Evolutionary conservation across 1,140 invertebrate species (phyloP).

Genomic region (Neodiprion virginianus): DNA sequence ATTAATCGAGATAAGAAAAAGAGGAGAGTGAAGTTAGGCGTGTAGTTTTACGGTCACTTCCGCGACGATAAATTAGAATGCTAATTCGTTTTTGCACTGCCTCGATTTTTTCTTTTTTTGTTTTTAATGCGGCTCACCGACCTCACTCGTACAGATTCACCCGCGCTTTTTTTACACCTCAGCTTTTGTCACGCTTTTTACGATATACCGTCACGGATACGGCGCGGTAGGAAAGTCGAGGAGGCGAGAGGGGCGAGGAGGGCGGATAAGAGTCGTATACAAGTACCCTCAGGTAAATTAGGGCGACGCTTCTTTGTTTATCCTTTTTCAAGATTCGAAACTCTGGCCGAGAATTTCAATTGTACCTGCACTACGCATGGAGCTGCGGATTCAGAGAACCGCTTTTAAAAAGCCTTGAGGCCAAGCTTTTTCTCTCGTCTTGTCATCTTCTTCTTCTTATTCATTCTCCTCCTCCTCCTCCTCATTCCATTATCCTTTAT

Average conservation of each 20-base stretch:
- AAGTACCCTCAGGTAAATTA: slow-evolving; percentile 3
- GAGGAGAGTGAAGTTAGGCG: slow-evolving; percentile 45
- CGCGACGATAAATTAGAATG: slow-evolving; percentile 46
- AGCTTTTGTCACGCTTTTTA: too few species aligned
- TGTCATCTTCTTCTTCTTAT: too few species aligned
- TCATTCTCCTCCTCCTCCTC: too few species aligned
- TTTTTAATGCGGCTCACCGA: background rate
- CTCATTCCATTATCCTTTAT: too few species aligned
- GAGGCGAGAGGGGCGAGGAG: background rate
- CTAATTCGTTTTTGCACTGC: slow-evolving; percentile 44
- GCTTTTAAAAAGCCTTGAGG: too few species aligned
- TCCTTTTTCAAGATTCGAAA: background rate
- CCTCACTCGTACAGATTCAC: too few species aligned
- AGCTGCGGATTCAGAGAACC: too few species aligned
- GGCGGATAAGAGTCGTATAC: background rate
- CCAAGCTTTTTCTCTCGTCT: too few species aligned
- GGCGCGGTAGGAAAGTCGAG: too few species aligned
- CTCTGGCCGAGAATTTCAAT: background rate
- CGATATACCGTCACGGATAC: too few species aligned
- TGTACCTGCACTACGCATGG: background rate
- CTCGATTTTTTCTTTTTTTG: background rate
- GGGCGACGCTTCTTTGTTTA: background rate
- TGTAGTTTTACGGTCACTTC: slow-evolving; percentile 47
- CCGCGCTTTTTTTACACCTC: too few species aligned
- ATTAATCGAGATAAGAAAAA: slow-evolving; percentile 25